Evolutionary conservation across 1,140 invertebrate species (phyloP), one percentile per base, ranked within the genome.

Genomic region (Homarus americanus): DNA sequence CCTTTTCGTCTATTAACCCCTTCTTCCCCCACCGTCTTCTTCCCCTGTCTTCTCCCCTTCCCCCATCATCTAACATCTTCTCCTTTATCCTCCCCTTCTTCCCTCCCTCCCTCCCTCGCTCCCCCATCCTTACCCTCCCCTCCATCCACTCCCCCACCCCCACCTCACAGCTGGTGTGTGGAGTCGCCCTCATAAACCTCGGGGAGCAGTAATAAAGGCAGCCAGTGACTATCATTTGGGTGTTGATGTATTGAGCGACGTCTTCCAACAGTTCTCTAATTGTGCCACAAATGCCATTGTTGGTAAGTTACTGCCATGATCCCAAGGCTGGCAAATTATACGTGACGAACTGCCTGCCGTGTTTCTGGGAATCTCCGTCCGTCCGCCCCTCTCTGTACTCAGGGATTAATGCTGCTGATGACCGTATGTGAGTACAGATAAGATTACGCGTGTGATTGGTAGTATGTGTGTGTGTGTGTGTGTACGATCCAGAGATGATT

Each of bases 141-240:
- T 58, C 53, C 20, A 5, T 17, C 53, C 20, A 17, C 20, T 17
- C 53, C 53, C 20, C 20, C 53, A 58, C 53, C 58, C 58, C 20
- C 12, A 15, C 58, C 58, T 63, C 24, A 3, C 12, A 63, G 58
- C 58, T 63, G 58, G 58, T 63, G 58, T 63, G 58, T 24, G 4
- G 58, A 24, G 20, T 15, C 58, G 58, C 24, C 36, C 36, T 82
- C 49, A 63, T 82, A 82, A 82, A 82, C 41, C 49, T 63, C 2
- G 17, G 28, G 15, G 24, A 38, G 32, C 44, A 82, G 79, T 58
- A 82, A 82, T 82, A 82, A 82, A 63, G 41, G 20, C 63, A 53
- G 10, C 53, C 49, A 82, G 79, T 82, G 36, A 63, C 79, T 58
- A 82, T 82, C 79, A 82, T 82, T 82, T 82, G 53, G 53, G 53